A percentile compares a stretch with the other conserved stretches of the same genome.
Conservation (phyloP, 2,113 vertebrate genomes). For the Arvicanthis niloticus region DNA sequence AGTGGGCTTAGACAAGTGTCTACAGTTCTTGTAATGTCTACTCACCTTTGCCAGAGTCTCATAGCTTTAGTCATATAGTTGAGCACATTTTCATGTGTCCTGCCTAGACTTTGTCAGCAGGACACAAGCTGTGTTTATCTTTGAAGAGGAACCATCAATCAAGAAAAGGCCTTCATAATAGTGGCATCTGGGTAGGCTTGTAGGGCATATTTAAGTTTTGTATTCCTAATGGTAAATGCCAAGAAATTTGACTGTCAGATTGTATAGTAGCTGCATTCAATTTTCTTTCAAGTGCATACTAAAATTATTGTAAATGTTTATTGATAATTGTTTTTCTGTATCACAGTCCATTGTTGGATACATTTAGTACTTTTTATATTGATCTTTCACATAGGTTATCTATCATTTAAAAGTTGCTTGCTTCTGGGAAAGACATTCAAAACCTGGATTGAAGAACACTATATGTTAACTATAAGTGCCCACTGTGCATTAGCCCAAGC, state of each 20-base stretch:
- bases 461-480: background rate
- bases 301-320: background rate
- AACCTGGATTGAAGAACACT: background rate
- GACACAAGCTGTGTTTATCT: background rate
- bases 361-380: background rate
- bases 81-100: background rate
- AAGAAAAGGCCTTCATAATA: background rate
- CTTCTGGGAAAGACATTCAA: background rate
- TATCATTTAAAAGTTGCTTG: background rate
- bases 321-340: background rate
- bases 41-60: background rate
- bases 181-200: background rate
- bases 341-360: background rate
- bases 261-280: background rate
- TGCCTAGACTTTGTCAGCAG: background rate
- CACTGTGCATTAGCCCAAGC: background rate
- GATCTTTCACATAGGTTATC: background rate
- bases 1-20: background rate
- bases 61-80: background rate
- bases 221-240: background rate
- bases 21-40: background rate
- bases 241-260: background rate
- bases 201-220: background rate
- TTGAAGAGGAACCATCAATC: background rate
- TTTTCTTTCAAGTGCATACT: background rate